Evolutionary conservation across 2,797 vertebrate genomes (phyloP).

Genomic region (Pangasius larnaudii): DNA sequence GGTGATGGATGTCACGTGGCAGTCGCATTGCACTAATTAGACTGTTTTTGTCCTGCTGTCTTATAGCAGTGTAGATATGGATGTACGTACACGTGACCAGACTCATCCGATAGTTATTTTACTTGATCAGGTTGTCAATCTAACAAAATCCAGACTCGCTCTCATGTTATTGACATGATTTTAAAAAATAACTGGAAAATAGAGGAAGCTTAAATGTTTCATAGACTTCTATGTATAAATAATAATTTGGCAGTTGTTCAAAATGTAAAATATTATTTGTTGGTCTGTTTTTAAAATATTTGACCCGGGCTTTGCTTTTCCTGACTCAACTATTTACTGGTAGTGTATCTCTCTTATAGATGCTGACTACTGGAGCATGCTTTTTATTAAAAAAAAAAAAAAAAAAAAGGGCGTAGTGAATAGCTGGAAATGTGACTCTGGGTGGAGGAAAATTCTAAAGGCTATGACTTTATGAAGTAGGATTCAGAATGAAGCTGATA

Average conservation of each 20-base stretch:
- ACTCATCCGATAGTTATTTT: slow-evolving; percentile 47
- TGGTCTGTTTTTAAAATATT: background rate
- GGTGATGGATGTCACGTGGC: slow-evolving; percentile 50
- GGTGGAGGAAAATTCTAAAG: slow-evolving; percentile 12
- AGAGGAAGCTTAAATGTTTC: background rate
- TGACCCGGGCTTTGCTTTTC: background rate
- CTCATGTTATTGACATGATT: background rate
- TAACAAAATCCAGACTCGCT: background rate
- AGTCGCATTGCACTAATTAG: slow-evolving; percentile 46
- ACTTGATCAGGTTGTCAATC: slow-evolving; percentile 33
- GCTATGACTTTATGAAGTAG: background rate
- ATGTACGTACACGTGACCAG: slow-evolving; percentile 10
- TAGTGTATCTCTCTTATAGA: background rate
- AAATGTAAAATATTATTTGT: background rate
- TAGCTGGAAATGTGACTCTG: background rate
- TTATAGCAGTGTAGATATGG: slow-evolving; percentile 30
- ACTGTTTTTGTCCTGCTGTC: slow-evolving; percentile 48
- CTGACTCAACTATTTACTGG: background rate
- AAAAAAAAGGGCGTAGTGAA: slow-evolving; percentile 44
- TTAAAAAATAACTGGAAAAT: background rate
- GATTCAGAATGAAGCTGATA: slow-evolving; percentile 54
- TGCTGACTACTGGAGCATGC: background rate
- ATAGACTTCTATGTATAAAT: background rate
- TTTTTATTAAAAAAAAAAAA: background rate
- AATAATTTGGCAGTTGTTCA: background rate